Evolutionary conservation across 2,888 invertebrate species (phyloP).

Genomic region (Brachypalpus laphriformis): DNA sequence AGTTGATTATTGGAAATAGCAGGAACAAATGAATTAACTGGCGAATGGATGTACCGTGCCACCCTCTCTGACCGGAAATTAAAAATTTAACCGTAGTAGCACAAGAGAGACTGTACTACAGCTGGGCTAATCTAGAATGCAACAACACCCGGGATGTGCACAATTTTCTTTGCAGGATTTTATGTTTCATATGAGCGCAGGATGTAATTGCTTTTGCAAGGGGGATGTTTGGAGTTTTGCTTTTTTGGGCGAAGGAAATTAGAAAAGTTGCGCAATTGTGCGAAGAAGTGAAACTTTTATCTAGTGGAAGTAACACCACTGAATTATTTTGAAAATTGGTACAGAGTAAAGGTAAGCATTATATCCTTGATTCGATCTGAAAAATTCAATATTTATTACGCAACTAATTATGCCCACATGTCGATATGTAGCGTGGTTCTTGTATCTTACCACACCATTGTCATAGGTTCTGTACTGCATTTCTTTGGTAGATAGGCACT

Average conservation of each 20-base stretch:
- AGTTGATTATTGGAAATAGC: constrained; percentile 67
- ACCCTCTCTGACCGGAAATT: constrained; percentile 66
- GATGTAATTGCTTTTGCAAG: constrained; percentile 54
- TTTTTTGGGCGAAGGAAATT: constrained; percentile 56
- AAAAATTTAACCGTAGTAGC: constrained; percentile 60
- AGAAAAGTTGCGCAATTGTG: constrained; percentile 50
- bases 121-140: constrained; percentile 46
- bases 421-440: too few species aligned
- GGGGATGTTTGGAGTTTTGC: constrained; percentile 15
- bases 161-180: constrained; percentile 47
- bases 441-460: too few species aligned
- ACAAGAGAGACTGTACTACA: not conserved
- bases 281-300: constrained; percentile 35
- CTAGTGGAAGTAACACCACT: not conserved
- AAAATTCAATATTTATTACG: too few species aligned
- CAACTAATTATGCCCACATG: too few species aligned
- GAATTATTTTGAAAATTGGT: not conserved
- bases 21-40: constrained; percentile 61
- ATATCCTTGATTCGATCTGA: too few species aligned
- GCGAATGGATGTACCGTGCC: not conserved
- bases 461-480: too few species aligned
- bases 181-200: constrained; percentile 20
- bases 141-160: constrained; percentile 30
- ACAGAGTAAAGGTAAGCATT: not conserved
- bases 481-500: too few species aligned